Evolutionary conservation across 2,797 vertebrate species (phyloP).

Genomic region (Heterohyrax brucei): DNA sequence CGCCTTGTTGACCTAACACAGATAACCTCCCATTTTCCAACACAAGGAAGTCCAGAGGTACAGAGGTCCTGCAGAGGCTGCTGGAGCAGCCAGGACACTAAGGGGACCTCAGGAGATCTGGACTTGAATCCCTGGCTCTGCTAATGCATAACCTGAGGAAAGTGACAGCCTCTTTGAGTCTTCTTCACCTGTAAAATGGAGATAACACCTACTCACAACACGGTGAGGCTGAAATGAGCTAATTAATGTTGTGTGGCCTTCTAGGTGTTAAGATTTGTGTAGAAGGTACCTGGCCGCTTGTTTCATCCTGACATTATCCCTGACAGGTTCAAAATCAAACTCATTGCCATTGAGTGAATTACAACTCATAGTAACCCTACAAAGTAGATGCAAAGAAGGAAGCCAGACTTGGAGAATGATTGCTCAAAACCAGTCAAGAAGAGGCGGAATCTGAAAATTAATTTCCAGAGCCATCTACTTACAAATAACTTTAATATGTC

Average conservation of each 20-base stretch:
- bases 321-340: too few relatives aligned
- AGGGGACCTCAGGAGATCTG: background rate
- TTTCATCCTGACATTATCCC: background rate
- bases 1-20: background rate
- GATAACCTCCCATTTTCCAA: background rate
- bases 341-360: too few relatives aligned
- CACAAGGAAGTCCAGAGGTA: background rate
- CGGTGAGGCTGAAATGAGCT: background rate
- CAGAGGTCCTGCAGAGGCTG: background rate
- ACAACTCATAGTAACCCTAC: too few relatives aligned
- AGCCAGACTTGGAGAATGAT: background rate
- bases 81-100: background rate
- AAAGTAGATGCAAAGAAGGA: background rate
- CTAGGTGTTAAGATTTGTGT: background rate
- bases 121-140: background rate
- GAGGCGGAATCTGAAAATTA: too few relatives aligned
- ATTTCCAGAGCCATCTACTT: background rate
- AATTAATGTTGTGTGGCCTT: background rate
- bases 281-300: background rate
- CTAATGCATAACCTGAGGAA: background rate
- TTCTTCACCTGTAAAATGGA: constrained; percentile 35
- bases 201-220: background rate
- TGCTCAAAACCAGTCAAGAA: background rate
- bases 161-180: background rate
- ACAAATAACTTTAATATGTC: background rate